Conservation (phyloP, 2,113 vertebrate species). For the Harpagus bidentatus region DNA sequence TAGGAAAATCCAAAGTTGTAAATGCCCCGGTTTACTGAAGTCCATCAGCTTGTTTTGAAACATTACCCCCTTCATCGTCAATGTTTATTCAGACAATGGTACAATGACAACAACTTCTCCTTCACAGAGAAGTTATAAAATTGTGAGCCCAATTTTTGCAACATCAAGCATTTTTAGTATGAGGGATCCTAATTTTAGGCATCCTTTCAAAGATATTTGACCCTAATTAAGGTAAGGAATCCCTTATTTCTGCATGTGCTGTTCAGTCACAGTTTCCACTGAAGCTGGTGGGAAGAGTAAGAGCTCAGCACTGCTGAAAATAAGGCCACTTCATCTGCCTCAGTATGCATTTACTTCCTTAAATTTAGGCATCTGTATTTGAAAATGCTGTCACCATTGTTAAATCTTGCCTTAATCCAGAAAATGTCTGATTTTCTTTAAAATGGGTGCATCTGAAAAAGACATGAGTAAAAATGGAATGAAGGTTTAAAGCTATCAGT, state of each 20-base stretch:
- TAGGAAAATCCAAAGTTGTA: slow-evolving; percentile 19
- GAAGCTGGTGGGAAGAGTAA: not conserved
- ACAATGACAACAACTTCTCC: not conserved
- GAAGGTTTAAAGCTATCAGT: not conserved
- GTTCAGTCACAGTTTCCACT: not conserved
- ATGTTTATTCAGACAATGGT: not conserved
- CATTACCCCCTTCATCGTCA: not conserved
- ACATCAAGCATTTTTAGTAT: not conserved
- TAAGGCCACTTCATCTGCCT: not conserved
- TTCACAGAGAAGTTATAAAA: not conserved
- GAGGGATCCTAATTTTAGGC: not conserved
- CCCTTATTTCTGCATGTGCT: not conserved
- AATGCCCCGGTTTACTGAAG: not conserved
- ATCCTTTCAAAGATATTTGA: not conserved
- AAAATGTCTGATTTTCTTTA: not conserved
- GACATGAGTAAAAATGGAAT: not conserved
- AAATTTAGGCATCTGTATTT: not conserved
- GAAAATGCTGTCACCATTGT: not conserved
- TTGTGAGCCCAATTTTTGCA: not conserved
- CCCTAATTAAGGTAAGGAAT: not conserved
- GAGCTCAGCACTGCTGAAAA: not conserved
- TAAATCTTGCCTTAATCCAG: not conserved
- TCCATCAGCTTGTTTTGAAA: not conserved
- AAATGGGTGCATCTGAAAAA: not conserved
- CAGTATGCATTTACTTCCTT: not conserved